Evolutionary conservation across 2,888 invertebrate genomes (phyloP), one percentile per base, ranked within the genome.

Genomic region (Phytoseiulus persimilis): DNA sequence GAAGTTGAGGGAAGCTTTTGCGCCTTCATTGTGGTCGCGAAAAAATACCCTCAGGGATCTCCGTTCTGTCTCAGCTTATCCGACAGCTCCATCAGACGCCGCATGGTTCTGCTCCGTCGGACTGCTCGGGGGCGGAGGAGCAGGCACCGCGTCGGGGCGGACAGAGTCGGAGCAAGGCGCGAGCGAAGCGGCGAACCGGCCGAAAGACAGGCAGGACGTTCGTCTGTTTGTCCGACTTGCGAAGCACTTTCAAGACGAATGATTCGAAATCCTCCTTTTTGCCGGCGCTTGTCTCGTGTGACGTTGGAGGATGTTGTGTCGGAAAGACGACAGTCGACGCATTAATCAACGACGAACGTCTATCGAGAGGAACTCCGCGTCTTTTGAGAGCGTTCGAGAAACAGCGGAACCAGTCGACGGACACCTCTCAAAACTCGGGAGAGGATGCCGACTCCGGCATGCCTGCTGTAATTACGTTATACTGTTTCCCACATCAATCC

Each of bases 31-130:
- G 65, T 65, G 65, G 65, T 65, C 18, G 5, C 11, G 39, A 39
- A 65, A 65, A 65, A 65, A 65, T 1, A 65, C 65, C 65, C 65
- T 65, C 65, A 65, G 65, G 65, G 65, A 65, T 65, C 65, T 65
- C 65, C 65, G 65, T 65, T 65, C 65, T 65, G 65, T 65, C 65
- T 65, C 65, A 65, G 65, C 65, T 65, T 65, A 65, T 65, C 65
- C 65, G 65, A 65, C 65, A 65, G 65, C 65, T 65, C 65, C 65
- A 65, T 65, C 65, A 65, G 65, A 65, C 65, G 65, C 65, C 65
- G 65, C 65, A 65, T 65, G 65, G 65, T 65, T 65, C 65, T 65
- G 65, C 65, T 65, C 65, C 18, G 65, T 28, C 18, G 65, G 65
- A 65, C 65, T 28, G 65, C 65, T 65, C 28, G 65, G 65, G 65